phyloP scores from a whole-genome alignment of 2,888 invertebrate species.

The Tillus elongatus region DNA sequence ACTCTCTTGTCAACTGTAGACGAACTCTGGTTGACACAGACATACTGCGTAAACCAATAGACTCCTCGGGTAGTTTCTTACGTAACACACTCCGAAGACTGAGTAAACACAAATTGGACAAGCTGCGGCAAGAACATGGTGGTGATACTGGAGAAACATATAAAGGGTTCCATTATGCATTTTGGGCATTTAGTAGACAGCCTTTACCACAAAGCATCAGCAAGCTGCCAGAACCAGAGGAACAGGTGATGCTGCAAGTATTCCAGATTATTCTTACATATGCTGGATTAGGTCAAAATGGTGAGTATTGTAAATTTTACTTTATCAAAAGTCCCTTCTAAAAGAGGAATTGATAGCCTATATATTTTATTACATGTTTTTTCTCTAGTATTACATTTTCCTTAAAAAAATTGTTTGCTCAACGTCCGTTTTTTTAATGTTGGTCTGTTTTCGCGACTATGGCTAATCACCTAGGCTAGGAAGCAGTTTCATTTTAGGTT shows the following conservation, averaged over 20 bases:
- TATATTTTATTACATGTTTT: too few species aligned
- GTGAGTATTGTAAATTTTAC: slow-evolving; percentile 31
- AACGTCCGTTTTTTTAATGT: too few species aligned
- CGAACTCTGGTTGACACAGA: slow-evolving; percentile 76
- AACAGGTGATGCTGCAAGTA: slow-evolving; percentile 77
- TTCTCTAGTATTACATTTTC: too few species aligned
- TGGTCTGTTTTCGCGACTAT: too few species aligned
- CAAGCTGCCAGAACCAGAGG: slow-evolving; percentile 75
- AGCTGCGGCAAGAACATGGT: slow-evolving; percentile 58
- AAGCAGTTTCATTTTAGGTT: too few species aligned
- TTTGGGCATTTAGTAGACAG: slow-evolving; percentile 85
- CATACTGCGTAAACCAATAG: slow-evolving; percentile 71
- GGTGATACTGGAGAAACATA: slow-evolving; percentile 71
- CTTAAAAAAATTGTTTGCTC: too few species aligned
- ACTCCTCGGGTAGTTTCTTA: slow-evolving; percentile 75
- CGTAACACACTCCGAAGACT: slow-evolving; percentile 78
- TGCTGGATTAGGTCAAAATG: slow-evolving; percentile 69
- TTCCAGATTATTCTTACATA: slow-evolving; percentile 85
- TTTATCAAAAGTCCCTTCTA: too few species aligned
- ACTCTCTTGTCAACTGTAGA: slow-evolving; percentile 76
- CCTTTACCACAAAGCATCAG: slow-evolving; percentile 74
- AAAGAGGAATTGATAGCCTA: too few species aligned
- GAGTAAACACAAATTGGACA: slow-evolving; percentile 77
- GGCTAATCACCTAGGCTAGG: too few species aligned
- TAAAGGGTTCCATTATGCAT: slow-evolving; percentile 76